phyloP scores from a whole-genome alignment of 2,888 invertebrate species.

The Heliconius sara region DNA sequence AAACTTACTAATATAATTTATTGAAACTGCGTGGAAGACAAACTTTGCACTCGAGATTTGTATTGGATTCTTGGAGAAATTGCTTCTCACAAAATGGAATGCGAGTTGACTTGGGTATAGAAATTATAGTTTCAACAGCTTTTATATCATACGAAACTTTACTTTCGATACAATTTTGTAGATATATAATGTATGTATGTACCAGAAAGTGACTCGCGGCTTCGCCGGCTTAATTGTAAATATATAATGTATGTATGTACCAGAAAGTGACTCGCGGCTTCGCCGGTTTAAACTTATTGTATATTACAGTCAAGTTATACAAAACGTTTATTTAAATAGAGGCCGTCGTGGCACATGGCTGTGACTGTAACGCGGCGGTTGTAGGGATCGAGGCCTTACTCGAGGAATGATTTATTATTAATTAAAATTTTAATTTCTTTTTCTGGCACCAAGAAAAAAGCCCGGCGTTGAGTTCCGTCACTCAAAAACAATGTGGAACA shows the following conservation, averaged over 20 bases:
- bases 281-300: too few species aligned
- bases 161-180: constrained; percentile 17
- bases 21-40: constrained; percentile 49
- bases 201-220: background rate
- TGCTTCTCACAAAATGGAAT: constrained; percentile 47
- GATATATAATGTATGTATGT: background rate
- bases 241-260: background rate
- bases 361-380: too few species aligned
- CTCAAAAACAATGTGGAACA: too few species aligned
- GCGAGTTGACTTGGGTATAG: constrained; percentile 55
- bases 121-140: constrained; percentile 35
- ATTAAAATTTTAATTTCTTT: too few species aligned
- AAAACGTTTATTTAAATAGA: too few species aligned
- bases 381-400: too few species aligned
- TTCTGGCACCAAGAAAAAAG: too few species aligned
- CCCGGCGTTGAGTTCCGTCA: too few species aligned
- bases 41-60: constrained; percentile 63
- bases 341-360: too few species aligned
- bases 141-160: constrained; percentile 21
- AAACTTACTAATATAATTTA: constrained; percentile 54
- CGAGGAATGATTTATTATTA: too few species aligned
- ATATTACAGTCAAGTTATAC: too few species aligned
- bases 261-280: background rate
- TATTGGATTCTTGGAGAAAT: constrained; percentile 52
- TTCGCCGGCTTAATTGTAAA: background rate